Conservation (phyloP, 2,797 vertebrate species). For the Brotula barbata region DNA sequence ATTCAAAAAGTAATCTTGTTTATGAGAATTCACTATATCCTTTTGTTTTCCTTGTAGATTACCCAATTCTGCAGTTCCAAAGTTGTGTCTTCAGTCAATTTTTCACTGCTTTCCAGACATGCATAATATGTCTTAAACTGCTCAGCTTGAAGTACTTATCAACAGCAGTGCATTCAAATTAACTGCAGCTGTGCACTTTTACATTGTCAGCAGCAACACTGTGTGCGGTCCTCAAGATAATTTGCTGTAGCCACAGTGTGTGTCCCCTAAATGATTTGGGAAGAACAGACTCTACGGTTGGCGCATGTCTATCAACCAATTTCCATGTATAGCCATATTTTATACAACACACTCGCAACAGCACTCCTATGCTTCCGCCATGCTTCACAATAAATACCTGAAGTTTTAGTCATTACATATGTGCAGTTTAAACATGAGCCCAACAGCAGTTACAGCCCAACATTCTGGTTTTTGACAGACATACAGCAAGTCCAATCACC, state of each 20-base stretch:
- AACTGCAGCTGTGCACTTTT: background rate
- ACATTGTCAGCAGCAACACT: background rate
- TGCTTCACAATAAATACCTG: constrained; percentile 29
- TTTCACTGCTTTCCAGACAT: background rate
- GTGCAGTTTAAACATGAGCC: constrained; percentile 27
- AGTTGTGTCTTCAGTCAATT: background rate
- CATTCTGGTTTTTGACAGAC: constrained; percentile 15
- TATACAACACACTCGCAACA: background rate
- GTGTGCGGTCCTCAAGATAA: background rate
- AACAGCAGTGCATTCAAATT: background rate
- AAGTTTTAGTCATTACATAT: constrained; percentile 17
- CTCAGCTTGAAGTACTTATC: background rate
- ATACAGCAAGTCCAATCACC: constrained; percentile 1
- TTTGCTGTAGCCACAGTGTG: background rate
- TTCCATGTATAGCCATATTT: background rate
- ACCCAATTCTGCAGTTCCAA: background rate
- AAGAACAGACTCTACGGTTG: background rate
- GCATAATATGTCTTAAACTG: background rate
- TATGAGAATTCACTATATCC: no score
- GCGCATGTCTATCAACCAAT: no score
- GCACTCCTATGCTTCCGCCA: constrained; percentile 29
- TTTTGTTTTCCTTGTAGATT: no score
- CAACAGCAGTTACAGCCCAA: constrained; percentile 20
- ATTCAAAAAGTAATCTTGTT: no score
- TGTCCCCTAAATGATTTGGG: background rate